Evolutionary conservation across 2,113 vertebrate genomes (phyloP).

Genomic region (Cervus canadensis): DNA sequence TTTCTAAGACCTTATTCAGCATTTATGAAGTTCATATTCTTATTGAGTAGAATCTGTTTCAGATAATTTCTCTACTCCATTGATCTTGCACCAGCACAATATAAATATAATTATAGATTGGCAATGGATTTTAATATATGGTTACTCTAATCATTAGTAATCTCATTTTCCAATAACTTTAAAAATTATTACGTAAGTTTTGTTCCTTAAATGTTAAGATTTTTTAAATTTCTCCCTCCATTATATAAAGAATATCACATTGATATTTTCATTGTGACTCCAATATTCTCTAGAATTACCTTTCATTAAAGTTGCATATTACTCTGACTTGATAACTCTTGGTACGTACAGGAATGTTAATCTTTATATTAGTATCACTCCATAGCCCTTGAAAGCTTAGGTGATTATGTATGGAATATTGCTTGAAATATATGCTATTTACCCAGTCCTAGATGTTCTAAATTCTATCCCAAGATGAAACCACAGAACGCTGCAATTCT

Average conservation of each 20-base stretch:
- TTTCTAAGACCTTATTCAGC: neutral
- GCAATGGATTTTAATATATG: neutral
- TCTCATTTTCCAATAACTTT: neutral
- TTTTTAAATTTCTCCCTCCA: neutral
- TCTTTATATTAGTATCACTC: neutral
- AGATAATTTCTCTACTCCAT: neutral
- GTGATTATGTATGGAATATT: neutral
- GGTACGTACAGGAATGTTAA: neutral
- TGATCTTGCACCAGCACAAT: neutral
- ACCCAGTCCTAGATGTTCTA: neutral
- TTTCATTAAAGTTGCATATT: neutral
- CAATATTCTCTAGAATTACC: neutral
- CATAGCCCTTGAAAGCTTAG: neutral
- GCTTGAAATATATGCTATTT: neutral
- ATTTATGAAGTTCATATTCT: neutral
- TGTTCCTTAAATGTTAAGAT: neutral
- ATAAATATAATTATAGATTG: neutral
- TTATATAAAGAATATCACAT: neutral
- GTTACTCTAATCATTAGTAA: neutral
- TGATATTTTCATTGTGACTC: neutral
- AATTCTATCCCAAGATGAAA: neutral
- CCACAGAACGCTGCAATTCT: neutral
- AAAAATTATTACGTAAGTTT: neutral
- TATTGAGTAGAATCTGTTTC: neutral
- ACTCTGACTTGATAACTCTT: slow-evolving; percentile 19